Evolutionary conservation across 1,140 invertebrate genomes (phyloP), one percentile per base, ranked within the genome.

Genomic region (Trinorchestia longiramus): DNA sequence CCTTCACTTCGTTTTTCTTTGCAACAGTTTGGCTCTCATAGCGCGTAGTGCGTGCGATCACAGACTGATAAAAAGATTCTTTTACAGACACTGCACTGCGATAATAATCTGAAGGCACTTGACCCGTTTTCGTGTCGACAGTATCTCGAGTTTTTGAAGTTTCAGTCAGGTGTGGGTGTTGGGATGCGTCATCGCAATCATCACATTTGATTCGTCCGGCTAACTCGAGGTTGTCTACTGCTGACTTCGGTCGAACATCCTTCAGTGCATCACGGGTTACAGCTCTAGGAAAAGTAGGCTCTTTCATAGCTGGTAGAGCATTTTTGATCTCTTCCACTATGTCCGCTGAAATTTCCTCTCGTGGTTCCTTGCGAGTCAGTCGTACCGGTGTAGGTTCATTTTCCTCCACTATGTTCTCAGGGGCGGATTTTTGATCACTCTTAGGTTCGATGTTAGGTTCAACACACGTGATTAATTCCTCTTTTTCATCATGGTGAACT

Each of bases 141-240:
- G 23, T 15, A 45, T n/a, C 44, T 94, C 8, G 43, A 47, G 43
- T 28, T 43, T 8, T 45, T 44, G 6, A 47, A 11, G 41, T 42
- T 41, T 90, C 88, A 4, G 88, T 3, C n/a, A 42, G 28, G 4
- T 90, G 44, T 43, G 92, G 8, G 8, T 0, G 6, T 6, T 94
- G 43, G 47, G 92, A 94, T 45, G 0, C 47, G 17, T 45, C 43
- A 40, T 47, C 44, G 44, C 92, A 94, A 40, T 45, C 43, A 44
- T n/a, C 43, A 43, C 92, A 94, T 43, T 94, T 94, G 19, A 94
- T 94, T 47, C 47, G 92, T 11, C 92, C 92, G 15, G 92, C 92
- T 11, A 94, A 36, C 43, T 43, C 92, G 41, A 45, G 0, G 36
- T 94, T 40, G 41, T 94, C 92, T 15, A 43, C 92, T 45, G 44